Evolutionary conservation across 2,888 invertebrate species (phyloP), one percentile per base, ranked within the genome.

Genomic region (Gibbula magus): DNA sequence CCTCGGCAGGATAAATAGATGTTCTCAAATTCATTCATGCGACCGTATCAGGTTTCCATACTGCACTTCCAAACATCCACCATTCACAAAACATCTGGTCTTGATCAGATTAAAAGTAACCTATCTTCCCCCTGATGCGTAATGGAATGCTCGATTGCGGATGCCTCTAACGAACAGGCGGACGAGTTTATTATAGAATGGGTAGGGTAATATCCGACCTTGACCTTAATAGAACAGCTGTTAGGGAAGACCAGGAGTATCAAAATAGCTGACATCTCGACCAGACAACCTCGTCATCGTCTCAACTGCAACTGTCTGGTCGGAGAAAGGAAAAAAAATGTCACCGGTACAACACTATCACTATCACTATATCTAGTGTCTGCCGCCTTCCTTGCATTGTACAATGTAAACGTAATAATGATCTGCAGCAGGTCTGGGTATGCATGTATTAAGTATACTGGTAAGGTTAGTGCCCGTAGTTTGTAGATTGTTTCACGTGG

Each of bases 21-120:
- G 35, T 35, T 35, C 35, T 35, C 35, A 35, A 35, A 18, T 56
- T 56, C 56, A 56, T 56, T 56, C 56, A 56, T 20, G 25, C 35
- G 35, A 35, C 35, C 35, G 35, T 10, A 10, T 56, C 56, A 20
- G 22, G 13, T 25, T 56, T 20, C 56, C 20, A 18, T 56, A 4
- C 56, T 25, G 56, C 20, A 25, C 20, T 56, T 25, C 56, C 20
- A 18, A 25, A 25, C 56, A 35, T 25, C 25, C 22, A 25, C 56
- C 56, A 56, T 56, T 56, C 56, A 56, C 56, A 56, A 56, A 56
- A 56, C 56, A 56, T 56, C 56, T 56, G 56, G 56, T 22, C 22
- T 25, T 56, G 56, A 56, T 56, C 56, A 56, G 56, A 56, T 56
- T 56, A 56, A 20, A 56, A 56, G 22, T 25, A 56, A 22, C 56